Conservation (phyloP, 1,140 invertebrate species). For the Protaetia brevitarsis region DNA sequence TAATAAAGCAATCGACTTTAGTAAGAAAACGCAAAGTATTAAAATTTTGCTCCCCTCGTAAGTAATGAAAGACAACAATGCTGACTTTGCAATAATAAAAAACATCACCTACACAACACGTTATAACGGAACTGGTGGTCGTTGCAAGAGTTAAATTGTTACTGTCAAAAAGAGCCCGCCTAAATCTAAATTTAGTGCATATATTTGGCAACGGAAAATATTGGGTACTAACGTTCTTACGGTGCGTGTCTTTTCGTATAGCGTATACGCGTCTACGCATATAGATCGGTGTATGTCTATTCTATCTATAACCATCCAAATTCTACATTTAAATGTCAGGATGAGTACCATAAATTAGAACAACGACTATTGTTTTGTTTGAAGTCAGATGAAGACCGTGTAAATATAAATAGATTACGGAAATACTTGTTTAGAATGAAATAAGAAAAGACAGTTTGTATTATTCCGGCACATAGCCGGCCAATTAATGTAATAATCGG, state of each 20-base stretch:
- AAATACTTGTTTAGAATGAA: neutral
- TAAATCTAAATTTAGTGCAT: conserved; percentile 34
- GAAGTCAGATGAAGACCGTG: neutral
- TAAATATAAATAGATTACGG: conserved; percentile 3
- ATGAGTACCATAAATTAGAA: neutral
- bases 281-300: neutral
- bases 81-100: too few relatives aligned
- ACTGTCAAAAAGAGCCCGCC: neutral
- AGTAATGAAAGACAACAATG: too few relatives aligned
- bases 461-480: too few relatives aligned
- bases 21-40: neutral
- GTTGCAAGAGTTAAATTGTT: conserved; percentile 17
- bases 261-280: neutral
- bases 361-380: neutral
- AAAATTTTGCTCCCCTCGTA: neutral
- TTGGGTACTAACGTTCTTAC: neutral
- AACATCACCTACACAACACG: too few relatives aligned
- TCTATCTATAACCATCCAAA: neutral
- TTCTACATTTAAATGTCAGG: neutral
- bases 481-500: too few relatives aligned
- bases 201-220: conserved; percentile 32
- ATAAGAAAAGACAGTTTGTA: too few relatives aligned
- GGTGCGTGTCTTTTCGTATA: neutral
- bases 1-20: neutral
- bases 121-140: conserved; percentile 7